These are phyloP conservation scores for Diploscapter pachys DNA, from an alignment of 1,140 invertebrate genomes.

Conservation along the genomic window DNA sequence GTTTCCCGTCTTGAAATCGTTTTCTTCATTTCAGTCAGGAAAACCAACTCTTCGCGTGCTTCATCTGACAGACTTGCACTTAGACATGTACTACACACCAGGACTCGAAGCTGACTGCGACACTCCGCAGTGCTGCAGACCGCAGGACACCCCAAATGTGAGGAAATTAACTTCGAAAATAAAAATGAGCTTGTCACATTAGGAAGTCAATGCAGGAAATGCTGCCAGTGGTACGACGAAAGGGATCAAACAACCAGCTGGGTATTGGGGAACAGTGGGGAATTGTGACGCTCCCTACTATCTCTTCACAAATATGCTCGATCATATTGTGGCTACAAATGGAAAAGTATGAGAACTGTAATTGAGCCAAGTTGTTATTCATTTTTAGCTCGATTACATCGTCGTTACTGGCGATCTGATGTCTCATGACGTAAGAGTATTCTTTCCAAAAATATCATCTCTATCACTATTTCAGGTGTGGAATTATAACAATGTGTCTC, in stretches of 20 bases:
- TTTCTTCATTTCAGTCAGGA: slow-evolving; percentile 9
- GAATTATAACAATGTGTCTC: slow-evolving; percentile 17
- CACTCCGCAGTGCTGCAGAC: slow-evolving; percentile 26
- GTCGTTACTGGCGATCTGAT: slow-evolving; percentile 47
- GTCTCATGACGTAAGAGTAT: slow-evolving; percentile 35
- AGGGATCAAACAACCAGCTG: slow-evolving; percentile 25
- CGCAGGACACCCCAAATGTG: not conserved
- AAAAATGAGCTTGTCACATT: not conserved
- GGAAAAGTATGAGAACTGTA: slow-evolving; percentile 18
- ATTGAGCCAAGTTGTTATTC: not conserved
- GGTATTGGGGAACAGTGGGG: slow-evolving; percentile 41
- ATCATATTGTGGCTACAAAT: slow-evolving; percentile 25
- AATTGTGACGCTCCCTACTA: slow-evolving; percentile 48
- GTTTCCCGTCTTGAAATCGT: not conserved
- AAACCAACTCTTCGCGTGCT: slow-evolving; percentile 28
- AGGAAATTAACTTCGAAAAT: not conserved
- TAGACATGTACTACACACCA: slow-evolving; percentile 27
- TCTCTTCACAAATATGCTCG: slow-evolving; percentile 44
- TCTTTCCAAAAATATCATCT: too few species aligned
- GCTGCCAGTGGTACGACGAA: not conserved
- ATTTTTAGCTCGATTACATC: slow-evolving; percentile 40
- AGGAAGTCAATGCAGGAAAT: too few species aligned
- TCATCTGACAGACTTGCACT: slow-evolving; percentile 26
- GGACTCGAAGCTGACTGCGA: slow-evolving; percentile 25
- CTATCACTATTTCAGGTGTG: not conserved